Percentiles rank a stretch among this genome's conserved stretches.
Conservation (phyloP, 2,888 invertebrate genomes). For the Tryphoninae sp. region DNA sequence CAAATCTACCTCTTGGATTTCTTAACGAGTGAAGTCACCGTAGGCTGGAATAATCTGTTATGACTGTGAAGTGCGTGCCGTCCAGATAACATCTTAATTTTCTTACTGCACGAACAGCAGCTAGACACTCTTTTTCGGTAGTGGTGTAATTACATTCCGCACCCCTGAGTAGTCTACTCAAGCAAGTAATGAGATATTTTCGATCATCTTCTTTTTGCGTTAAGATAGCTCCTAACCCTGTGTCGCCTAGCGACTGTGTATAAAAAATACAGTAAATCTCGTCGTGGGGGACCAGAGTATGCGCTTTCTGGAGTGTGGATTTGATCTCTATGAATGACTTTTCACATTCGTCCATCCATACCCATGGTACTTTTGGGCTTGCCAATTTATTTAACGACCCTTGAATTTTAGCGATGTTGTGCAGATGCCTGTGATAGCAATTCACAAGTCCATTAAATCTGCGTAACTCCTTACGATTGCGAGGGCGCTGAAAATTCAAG, state of each 20-base stretch:
- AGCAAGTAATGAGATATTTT: slow-evolving; percentile 49
- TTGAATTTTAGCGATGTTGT: slow-evolving; percentile 3
- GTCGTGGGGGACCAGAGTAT: slow-evolving; percentile 46
- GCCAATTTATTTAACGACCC: slow-evolving; percentile 48
- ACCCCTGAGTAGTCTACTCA: slow-evolving; percentile 22
- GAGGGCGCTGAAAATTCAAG: slow-evolving; percentile 43
- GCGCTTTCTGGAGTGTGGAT: slow-evolving; percentile 18
- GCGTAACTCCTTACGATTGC: too few relatives aligned
- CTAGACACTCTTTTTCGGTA: too few relatives aligned
- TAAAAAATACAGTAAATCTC: slow-evolving; percentile 43
- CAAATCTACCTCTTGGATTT: slow-evolving; percentile 60
- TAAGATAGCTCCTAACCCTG: slow-evolving; percentile 49
- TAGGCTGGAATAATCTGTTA: slow-evolving; percentile 67
- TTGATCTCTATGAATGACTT: slow-evolving; percentile 23
- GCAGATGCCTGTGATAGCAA: too few relatives aligned
- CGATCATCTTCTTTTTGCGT: slow-evolving; percentile 36
- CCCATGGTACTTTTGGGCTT: slow-evolving; percentile 34
- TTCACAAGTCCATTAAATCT: too few relatives aligned
- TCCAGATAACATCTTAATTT: too few relatives aligned
- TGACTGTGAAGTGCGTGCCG: neutral
- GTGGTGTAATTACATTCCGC: too few relatives aligned
- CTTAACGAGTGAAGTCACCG: slow-evolving; percentile 65
- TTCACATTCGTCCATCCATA: slow-evolving; percentile 42
- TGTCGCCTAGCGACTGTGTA: slow-evolving; percentile 57
- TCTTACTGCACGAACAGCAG: too few relatives aligned